phyloP scores from a whole-genome alignment of 2,113 vertebrate species.

The Barbus barbus region DNA sequence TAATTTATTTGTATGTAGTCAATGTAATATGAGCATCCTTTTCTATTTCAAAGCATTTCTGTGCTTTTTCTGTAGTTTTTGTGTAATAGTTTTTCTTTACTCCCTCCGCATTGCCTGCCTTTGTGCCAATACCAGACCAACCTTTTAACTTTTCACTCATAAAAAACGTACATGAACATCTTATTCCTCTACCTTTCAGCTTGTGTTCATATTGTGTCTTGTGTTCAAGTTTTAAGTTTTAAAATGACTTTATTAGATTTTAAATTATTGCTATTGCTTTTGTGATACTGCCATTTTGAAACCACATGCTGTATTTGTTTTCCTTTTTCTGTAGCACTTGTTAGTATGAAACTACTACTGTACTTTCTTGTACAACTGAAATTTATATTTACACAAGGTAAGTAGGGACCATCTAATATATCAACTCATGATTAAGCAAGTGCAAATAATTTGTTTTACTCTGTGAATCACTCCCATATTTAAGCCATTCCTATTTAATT shows the following conservation, averaged over 20 bases:
- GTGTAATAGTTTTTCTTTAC: neutral
- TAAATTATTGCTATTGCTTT: conserved; percentile 1
- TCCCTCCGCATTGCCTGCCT: neutral
- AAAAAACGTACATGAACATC: neutral
- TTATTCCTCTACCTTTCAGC: neutral
- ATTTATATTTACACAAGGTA: conserved; percentile 18
- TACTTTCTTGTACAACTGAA: neutral
- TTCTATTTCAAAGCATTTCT: neutral
- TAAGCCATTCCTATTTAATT: neutral
- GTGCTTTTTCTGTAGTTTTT: too few relatives aligned
- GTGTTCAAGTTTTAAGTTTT: neutral
- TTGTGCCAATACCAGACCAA: neutral
- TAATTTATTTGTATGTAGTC: conserved; percentile 53
- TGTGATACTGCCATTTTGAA: conserved; percentile 19
- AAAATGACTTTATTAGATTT: neutral
- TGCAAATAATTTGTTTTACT: neutral
- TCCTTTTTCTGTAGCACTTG: neutral
- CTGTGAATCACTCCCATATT: neutral
- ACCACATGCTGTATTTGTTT: neutral
- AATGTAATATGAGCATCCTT: neutral
- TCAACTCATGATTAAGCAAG: neutral
- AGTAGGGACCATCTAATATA: neutral
- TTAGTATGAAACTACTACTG: neutral
- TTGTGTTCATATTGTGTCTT: neutral
- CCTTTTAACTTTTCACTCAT: too few relatives aligned